A percentile compares a stretch with the other conserved stretches of the same genome.
These are phyloP conservation scores for Sogatella furcifera DNA, from an alignment of 1,140 invertebrate species.

Conservation along the genomic window DNA sequence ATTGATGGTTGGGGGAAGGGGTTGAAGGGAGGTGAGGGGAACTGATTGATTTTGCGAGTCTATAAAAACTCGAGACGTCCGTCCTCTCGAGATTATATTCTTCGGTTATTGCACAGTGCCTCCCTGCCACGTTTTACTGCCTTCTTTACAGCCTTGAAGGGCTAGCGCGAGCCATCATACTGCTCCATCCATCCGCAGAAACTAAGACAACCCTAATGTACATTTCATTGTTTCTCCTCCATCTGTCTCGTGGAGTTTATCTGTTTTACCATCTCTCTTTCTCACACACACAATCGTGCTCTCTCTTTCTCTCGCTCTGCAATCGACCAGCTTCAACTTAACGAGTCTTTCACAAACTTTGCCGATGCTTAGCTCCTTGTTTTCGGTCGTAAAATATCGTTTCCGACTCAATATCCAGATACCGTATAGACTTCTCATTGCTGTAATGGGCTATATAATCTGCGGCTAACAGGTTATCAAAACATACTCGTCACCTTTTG, in stretches of 20 bases:
- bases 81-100: not conserved
- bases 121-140: not conserved
- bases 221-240: not conserved
- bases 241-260: not conserved
- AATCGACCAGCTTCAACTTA: not conserved
- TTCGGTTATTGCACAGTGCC: not conserved
- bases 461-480: too few species aligned
- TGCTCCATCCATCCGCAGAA: not conserved
- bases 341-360: not conserved
- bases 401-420: not conserved
- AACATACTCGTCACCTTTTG: too few species aligned
- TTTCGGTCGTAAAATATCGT: not conserved
- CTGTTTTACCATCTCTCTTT: too few species aligned
- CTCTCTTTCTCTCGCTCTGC: not conserved
- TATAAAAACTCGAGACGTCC: not conserved
- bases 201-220: not conserved
- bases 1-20: not conserved
- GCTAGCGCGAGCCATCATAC: not conserved
- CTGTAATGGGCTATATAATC: too few species aligned
- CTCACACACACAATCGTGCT: too few species aligned
- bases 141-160: not conserved
- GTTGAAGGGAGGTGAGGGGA: not conserved
- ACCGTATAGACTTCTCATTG: too few species aligned
- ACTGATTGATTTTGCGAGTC: slow-evolving; percentile 3
- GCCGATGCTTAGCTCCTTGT: not conserved